phyloP scores from a whole-genome alignment of 2,888 invertebrate genomes.

The Mesoligia furuncula region DNA sequence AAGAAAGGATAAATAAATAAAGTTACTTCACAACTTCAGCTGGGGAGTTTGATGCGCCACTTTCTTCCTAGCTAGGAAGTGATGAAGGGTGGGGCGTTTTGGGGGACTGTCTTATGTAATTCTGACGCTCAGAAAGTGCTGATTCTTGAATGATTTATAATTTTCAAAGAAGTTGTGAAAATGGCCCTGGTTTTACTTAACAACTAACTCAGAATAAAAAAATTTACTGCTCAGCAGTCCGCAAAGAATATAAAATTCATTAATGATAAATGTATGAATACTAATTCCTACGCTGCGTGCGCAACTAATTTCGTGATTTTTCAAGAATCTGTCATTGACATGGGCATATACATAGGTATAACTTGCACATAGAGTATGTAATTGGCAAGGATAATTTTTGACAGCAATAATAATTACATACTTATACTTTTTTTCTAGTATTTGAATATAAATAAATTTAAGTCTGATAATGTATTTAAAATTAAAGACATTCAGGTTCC shows the following conservation, averaged over 20 bases:
- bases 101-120: neutral
- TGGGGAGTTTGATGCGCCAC: neutral
- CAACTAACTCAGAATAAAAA: rapidly evolving
- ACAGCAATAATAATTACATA: neutral
- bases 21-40: neutral
- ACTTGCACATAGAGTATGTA: neutral
- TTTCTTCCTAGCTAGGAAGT: neutral
- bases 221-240: neutral
- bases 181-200: conserved; percentile 23
- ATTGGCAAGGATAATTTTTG: neutral
- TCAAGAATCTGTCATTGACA: neutral
- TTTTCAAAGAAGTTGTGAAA: conserved; percentile 46
- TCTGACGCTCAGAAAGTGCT: neutral
- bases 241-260: neutral
- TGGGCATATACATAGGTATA: conserved; percentile 4
- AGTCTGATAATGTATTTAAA: neutral
- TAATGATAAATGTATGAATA: neutral
- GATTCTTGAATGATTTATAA: neutral
- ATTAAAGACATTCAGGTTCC: neutral
- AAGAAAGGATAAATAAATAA: neutral
- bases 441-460: neutral
- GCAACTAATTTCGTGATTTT: neutral
- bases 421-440: no score
- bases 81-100: neutral
- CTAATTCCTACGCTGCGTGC: neutral